These are phyloP conservation scores for Anabas testudineus DNA, from an alignment of 2,797 vertebrate species.

Conservation along the genomic window DNA sequence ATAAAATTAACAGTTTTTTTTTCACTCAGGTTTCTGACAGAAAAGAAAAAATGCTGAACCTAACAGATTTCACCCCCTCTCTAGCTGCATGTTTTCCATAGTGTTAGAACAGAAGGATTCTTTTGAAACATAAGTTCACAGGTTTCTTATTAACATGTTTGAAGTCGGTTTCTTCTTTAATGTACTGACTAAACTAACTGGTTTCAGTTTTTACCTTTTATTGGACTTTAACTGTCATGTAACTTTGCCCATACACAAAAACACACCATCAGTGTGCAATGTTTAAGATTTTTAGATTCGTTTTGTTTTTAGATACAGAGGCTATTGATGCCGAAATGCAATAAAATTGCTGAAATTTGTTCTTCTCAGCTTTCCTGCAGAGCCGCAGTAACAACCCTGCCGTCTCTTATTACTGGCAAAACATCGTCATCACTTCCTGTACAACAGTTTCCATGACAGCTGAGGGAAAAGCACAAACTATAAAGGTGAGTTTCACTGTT, in stretches of 20 bases:
- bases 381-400: conserved; percentile 17
- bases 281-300: not conserved
- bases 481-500: conserved; percentile 50
- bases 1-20: not conserved
- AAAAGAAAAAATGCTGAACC: not conserved
- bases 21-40: not conserved
- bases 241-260: not conserved
- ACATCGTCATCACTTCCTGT: conserved; percentile 64
- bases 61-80: conserved; percentile 3
- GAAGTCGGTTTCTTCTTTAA: not conserved
- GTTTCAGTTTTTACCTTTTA: not conserved
- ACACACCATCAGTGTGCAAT: not conserved
- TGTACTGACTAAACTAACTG: too few relatives aligned
- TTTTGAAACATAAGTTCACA: too few relatives aligned
- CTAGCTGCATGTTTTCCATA: not conserved
- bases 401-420: conserved; percentile 58
- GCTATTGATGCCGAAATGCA: not conserved
- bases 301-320: too few relatives aligned
- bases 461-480: conserved; percentile 9
- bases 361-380: conserved; percentile 37
- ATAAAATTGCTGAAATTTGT: conserved; percentile 2
- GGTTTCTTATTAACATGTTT: not conserved
- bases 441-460: conserved; percentile 60
- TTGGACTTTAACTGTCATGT: not conserved
- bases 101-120: not conserved